Base-by-base conservation (phyloP, 1,140 invertebrate species). In the Rhynchophorus ferrugineus region DNA sequence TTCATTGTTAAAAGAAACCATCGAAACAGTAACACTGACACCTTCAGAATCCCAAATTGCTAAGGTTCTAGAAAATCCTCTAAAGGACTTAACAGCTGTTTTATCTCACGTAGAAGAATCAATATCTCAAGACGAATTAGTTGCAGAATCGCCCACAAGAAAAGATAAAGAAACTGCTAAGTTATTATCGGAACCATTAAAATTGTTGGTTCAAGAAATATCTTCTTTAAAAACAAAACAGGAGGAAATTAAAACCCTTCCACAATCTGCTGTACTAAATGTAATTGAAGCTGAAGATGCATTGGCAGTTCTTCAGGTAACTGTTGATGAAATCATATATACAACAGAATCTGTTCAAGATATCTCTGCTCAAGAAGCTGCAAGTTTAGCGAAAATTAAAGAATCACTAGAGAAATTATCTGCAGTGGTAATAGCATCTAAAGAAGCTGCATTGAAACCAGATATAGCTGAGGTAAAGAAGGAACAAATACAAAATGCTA, bases 401-500 rank as follows among this genome's bases (percentile, higher is more conserved):
- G 29, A 44, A 20, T 51, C 48, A 3, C 21, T 60, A 17, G 22
- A 58, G 21, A 54, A 56, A 44, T 22, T 61, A 34, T 34, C 38
- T 1, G 35, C 9, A 29, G 13, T 58, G 14, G 19, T 59, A 17
- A 46, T 57, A 9, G 14, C 53, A 17, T 38, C 39, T 9, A 54
- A 55, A 47, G 34, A 51, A 13, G 21, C 37, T 7, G 16, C 49
- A 13, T 1, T 38, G n/a, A 59, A 51, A 49, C 50, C 46, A 16
- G 41, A 59, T 8, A 39, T 52, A 14, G 20, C 33, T 3, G 33
- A 50, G 35, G 9, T 43, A 24, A 36, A 49, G 39, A 51, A 44
- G 45, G 13, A 48, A 39, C 45, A 61, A 22, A 18, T 60, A 3
- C 45, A 55, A 44, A 35, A 54, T 41, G 48, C 57, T 19, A 11